Percentiles rank a stretch among this genome's conserved stretches.
phyloP scores from a whole-genome alignment of 2,888 invertebrate genomes.

The Miltochrista miniata region DNA sequence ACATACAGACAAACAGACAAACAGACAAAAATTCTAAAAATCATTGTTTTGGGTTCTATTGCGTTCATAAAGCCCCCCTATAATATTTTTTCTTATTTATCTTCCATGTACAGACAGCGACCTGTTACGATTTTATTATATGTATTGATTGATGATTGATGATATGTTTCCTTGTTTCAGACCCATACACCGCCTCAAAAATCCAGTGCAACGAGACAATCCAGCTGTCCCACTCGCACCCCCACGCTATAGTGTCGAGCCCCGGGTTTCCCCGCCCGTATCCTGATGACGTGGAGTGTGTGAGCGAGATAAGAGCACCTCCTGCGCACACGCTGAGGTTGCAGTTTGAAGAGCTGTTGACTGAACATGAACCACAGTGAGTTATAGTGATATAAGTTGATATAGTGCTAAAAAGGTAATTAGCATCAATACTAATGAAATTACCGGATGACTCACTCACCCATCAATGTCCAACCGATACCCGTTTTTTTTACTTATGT shows the following conservation, averaged over 20 bases:
- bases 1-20: no score
- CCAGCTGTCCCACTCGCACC: constrained; percentile 85
- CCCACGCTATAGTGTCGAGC: constrained; percentile 88
- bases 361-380: constrained; percentile 91
- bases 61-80: no score
- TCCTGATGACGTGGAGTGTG: constrained; percentile 90
- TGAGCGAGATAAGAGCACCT: constrained; percentile 87
- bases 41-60: no score
- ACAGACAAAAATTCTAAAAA: no score
- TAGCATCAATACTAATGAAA: background rate
- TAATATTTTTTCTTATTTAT: no score
- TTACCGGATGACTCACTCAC: no score
- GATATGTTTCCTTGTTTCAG: no score
- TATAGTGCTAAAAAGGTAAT: background rate
- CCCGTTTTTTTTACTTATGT: background rate
- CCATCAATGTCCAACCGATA: background rate
- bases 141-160: no score
- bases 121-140: no score
- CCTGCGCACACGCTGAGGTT: constrained; percentile 87
- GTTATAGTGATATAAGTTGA: constrained; percentile 48
- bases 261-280: constrained; percentile 92
- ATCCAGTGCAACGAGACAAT: constrained; percentile 88
- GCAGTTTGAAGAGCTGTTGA: constrained; percentile 89
- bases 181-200: constrained; percentile 68
- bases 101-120: no score